Conservation (phyloP, 2,797 vertebrate genomes). For the Pelobates cultripes region DNA sequence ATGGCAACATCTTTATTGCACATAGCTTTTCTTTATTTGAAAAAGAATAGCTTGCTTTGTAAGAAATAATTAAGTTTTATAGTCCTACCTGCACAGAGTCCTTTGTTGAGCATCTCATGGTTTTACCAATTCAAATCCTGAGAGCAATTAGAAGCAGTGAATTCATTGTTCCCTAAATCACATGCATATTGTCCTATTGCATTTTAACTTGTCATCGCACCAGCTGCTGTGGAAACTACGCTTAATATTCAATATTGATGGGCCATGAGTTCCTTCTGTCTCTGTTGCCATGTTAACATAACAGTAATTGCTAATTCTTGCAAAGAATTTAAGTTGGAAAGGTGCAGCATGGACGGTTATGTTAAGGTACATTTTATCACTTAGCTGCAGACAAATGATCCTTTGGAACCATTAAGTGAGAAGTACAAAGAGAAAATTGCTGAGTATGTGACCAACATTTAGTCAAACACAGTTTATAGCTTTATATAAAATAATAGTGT, state of each 20-base stretch:
- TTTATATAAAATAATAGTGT: constrained; percentile 31
- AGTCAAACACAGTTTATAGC: constrained; percentile 40
- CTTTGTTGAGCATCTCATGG: constrained; percentile 79
- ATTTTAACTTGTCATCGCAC: constrained; percentile 55
- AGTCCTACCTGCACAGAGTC: constrained; percentile 79
- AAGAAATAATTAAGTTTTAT: constrained; percentile 94
- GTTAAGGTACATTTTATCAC: constrained; percentile 45
- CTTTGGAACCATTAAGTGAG: constrained; percentile 39
- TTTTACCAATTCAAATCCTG: constrained; percentile 80
- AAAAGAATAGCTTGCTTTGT: constrained; percentile 84
- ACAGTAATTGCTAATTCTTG: constrained; percentile 54
- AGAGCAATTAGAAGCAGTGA: constrained; percentile 77
- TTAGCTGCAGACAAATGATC: constrained; percentile 43
- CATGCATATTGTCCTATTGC: constrained; percentile 61
- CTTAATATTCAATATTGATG: constrained; percentile 54
- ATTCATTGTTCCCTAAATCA: constrained; percentile 65
- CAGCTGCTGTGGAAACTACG: constrained; percentile 48
- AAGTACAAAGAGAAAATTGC: constrained; percentile 37
- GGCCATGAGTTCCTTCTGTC: constrained; percentile 34
- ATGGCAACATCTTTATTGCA: constrained; percentile 86
- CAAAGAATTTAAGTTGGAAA: constrained; percentile 36
- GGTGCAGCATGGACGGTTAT: constrained; percentile 36
- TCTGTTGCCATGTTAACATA: constrained; percentile 51
- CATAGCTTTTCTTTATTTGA: constrained; percentile 83
- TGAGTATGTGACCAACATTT: constrained; percentile 43